Percentiles rank a stretch among this genome's conserved stretches.
Conservation (phyloP, 2,888 invertebrate genomes). For the Cyrtodaria siliqua region DNA sequence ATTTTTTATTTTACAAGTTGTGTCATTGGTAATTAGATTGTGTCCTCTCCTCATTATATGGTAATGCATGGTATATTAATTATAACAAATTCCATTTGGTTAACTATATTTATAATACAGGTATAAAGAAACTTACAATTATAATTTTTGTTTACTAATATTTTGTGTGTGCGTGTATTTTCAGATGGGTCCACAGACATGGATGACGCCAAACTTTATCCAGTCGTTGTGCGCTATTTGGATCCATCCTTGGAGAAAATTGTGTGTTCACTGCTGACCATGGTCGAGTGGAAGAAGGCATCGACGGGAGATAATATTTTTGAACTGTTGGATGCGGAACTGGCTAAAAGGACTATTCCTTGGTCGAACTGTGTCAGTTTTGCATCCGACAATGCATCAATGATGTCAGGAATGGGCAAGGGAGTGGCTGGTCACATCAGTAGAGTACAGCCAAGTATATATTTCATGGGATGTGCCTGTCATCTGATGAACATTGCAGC, state of each 20-base stretch:
- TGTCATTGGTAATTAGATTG: too few relatives aligned
- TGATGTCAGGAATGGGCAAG: slow-evolving; percentile 1
- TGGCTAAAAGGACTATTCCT: background rate
- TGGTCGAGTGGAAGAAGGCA: slow-evolving; percentile 1
- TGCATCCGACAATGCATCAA: background rate
- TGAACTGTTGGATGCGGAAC: background rate
- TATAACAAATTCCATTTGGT: too few relatives aligned
- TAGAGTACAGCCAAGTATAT: background rate
- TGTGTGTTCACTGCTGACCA: background rate
- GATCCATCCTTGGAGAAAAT: background rate
- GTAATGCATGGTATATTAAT: too few relatives aligned
- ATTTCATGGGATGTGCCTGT: background rate
- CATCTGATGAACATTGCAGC: too few relatives aligned
- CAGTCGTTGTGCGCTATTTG: background rate
- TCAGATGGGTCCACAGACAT: slow-evolving; percentile 1
- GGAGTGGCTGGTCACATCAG: slow-evolving; percentile 1
- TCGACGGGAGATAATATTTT: background rate
- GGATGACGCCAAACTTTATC: background rate
- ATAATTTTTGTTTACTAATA: too few relatives aligned
- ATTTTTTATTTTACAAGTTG: too few relatives aligned
- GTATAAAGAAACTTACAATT: too few relatives aligned
- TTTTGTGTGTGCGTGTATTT: too few relatives aligned
- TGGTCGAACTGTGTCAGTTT: background rate
- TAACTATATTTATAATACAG: too few relatives aligned
- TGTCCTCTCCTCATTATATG: too few relatives aligned